phyloP scores from a whole-genome alignment of 2,113 vertebrate genomes.

The Gymnocephalus cernua region DNA sequence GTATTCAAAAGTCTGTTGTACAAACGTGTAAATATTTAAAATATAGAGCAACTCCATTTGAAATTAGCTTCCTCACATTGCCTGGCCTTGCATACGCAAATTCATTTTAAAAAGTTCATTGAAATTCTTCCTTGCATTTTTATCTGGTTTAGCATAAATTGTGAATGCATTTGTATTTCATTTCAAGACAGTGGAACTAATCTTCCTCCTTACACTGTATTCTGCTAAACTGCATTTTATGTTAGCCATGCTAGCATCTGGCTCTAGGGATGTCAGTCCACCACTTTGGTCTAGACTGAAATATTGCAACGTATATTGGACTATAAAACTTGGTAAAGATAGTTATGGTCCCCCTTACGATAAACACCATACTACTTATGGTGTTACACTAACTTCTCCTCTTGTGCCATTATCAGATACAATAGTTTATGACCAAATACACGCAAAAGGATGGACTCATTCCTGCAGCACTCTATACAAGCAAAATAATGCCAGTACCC shows the following conservation, averaged over 20 bases:
- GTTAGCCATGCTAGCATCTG: background rate
- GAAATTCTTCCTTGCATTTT: constrained; percentile 1
- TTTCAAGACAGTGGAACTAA: constrained; percentile 20
- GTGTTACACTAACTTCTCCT: background rate
- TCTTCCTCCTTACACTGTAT: background rate
- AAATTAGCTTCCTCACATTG: background rate
- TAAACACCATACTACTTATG: background rate
- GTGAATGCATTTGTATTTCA: constrained; percentile 46
- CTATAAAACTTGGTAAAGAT: background rate
- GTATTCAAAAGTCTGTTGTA: background rate
- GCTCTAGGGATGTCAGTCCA: background rate
- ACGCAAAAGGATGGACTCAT: background rate
- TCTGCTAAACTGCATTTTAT: background rate
- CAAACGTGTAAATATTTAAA: constrained; percentile 7
- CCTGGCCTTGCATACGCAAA: constrained; percentile 6
- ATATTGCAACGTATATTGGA: background rate
- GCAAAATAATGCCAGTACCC: background rate
- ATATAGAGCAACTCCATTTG: background rate
- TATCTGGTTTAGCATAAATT: constrained; percentile 42
- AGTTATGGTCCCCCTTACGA: background rate
- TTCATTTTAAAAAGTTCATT: background rate
- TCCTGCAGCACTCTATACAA: no score
- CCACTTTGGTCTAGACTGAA: background rate
- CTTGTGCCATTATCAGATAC: background rate
- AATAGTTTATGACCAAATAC: background rate